These are phyloP conservation scores for Eriocheir sinensis DNA, from an alignment of 1,140 invertebrate species.

Conservation along the genomic window DNA sequence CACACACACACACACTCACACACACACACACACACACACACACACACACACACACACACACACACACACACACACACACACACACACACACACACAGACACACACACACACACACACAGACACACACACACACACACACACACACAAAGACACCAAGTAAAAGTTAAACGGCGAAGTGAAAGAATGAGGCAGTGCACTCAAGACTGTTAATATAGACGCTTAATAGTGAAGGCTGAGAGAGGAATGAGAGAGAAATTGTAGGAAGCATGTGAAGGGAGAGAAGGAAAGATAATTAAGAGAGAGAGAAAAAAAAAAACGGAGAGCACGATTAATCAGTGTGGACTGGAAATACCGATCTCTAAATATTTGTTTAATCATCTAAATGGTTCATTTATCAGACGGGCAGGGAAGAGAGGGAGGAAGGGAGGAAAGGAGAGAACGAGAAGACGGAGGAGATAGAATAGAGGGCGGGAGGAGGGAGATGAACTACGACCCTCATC, in stretches of 20 bases:
- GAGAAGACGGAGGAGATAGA: slow-evolving; percentile 30
- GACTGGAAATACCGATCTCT: slow-evolving; percentile 56
- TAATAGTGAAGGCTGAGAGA: neutral
- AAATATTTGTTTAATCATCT: slow-evolving; percentile 67
- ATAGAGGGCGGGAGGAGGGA: neutral
- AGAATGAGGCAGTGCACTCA: neutral
- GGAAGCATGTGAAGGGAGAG: slow-evolving; percentile 13
- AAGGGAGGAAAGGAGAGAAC: neutral
- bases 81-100: slow-evolving; percentile 44
- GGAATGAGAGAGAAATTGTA: neutral
- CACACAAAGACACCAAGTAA: no score
- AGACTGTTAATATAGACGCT: neutral
- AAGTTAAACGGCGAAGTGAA: neutral
- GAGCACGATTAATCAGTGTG: slow-evolving; percentile 54
- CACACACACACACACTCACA: neutral
- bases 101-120: neutral
- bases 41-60: slow-evolving; percentile 47
- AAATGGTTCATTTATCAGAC: slow-evolving; percentile 58
- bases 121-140: neutral
- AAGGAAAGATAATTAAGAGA: neutral
- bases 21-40: slow-evolving; percentile 28
- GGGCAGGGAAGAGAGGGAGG: neutral
- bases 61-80: slow-evolving; percentile 47
- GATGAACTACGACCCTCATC: neutral
- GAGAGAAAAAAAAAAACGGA: neutral